Base-by-base conservation (phyloP, 2,888 invertebrate genomes). In the Dromius quadrimaculatus region DNA sequence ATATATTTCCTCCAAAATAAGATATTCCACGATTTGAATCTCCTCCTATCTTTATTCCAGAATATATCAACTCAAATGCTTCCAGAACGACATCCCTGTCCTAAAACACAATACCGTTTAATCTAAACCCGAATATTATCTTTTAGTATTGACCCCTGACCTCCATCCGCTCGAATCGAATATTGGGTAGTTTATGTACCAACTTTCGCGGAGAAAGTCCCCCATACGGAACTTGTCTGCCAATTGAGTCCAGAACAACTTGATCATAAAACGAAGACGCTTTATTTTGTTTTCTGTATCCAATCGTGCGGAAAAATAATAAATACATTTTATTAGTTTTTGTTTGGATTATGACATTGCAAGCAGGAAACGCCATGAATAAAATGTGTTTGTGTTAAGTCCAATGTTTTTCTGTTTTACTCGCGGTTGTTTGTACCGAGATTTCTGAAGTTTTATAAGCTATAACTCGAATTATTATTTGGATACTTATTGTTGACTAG, bases 111-210 rank as follows among this genome's bases (percentile, higher is more conserved):
- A 63, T 68, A 72, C 73, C 73, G 73, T 76, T 76, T 75, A 74
- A 76, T 75, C 75, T 73, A 71, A 73, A 74, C 74, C 73, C 74
- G 72, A 74, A 74, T 75, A 76, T 76, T 76, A 75, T 76, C 75
- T 71, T 73, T 74, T 43, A 72, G 74, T 74, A 74, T 74, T 72
- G 75, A 73, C 73, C 73, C 71, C 71, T 68, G 73, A 72, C 72
- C 73, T 65, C 73, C 71, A 71, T 11, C 4, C 13, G 41, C 41
- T 41, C 11, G 28, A 28, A 54, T 8, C 23, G 23, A 15, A 15
- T 41, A 15, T 41, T 15, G 38, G 62, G 28, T 45, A 20, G 22
- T 66, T 57, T 57, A 57, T 65, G 65, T 65, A 65, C 38, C 57
- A 54, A 66, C 38, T 63, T 63, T 41, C 28, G 13, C 11, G 9